Evolutionary conservation across 2,113 vertebrate species (phyloP).

Genomic region (Suricata suricatta): DNA sequence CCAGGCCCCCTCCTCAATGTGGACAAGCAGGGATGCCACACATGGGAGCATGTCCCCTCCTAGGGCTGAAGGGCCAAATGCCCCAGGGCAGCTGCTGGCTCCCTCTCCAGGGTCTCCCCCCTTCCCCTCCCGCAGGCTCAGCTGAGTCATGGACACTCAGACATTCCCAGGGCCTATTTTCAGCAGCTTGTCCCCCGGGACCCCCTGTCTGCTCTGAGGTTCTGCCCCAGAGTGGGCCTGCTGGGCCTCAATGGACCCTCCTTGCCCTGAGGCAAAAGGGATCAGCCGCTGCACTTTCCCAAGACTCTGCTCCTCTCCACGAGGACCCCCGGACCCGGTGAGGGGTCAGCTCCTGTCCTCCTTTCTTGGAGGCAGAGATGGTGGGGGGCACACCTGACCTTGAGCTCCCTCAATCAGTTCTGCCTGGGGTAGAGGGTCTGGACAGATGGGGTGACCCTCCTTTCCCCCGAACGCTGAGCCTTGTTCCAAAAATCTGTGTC

Average conservation of each 20-base stretch:
- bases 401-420: background rate
- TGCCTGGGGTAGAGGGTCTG: background rate
- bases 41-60: background rate
- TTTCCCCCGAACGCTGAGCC: background rate
- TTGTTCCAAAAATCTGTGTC: background rate
- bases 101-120: rapidly evolving
- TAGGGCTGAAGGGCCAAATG: background rate
- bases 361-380: background rate
- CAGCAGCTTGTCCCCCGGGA: slow-evolving; percentile 64
- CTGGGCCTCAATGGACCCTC: background rate
- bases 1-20: background rate
- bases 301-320: background rate
- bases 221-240: background rate
- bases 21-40: background rate
- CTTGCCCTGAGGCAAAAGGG: background rate
- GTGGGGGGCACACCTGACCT: rapidly evolving
- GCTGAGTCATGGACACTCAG: background rate
- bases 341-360: background rate
- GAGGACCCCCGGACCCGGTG: background rate
- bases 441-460: background rate
- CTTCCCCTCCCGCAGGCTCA: background rate
- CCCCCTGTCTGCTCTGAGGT: slow-evolving; percentile 20
- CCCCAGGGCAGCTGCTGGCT: background rate
- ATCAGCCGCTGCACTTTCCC: background rate
- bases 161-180: slow-evolving; percentile 79